Evolutionary conservation across 2,113 vertebrate genomes (phyloP).

Genomic region (Phaetusa simplex): DNA sequence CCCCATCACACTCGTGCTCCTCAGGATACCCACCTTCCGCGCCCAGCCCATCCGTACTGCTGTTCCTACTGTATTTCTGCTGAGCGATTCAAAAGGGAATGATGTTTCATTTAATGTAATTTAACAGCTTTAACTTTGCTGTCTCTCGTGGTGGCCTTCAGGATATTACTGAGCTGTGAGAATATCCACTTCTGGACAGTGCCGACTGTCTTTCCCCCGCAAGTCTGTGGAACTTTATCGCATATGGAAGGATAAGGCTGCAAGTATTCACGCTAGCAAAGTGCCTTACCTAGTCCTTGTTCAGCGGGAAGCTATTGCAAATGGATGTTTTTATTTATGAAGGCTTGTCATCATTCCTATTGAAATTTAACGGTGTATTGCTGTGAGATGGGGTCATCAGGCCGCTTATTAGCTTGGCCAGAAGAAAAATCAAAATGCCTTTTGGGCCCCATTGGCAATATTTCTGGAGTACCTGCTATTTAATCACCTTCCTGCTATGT

Average conservation of each 20-base stretch:
- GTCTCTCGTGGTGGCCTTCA: background rate
- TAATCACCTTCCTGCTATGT: conserved; percentile 19
- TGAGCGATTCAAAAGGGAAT: background rate
- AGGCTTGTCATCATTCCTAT: background rate
- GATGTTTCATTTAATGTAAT: background rate
- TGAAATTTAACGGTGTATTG: background rate
- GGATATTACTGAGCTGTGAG: background rate
- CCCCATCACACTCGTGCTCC: background rate
- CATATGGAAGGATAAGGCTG: background rate
- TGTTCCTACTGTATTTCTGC: background rate
- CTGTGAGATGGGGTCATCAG: conserved; percentile 21
- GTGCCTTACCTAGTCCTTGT: background rate
- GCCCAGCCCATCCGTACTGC: background rate
- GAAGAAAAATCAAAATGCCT: conserved; percentile 46
- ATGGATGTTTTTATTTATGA: conserved; percentile 45
- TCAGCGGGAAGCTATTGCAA: background rate
- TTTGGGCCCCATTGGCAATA: conserved; percentile 1
- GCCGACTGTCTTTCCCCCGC: background rate
- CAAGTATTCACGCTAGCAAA: rapidly evolving
- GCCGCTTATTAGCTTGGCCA: conserved; percentile 12
- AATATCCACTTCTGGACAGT: background rate
- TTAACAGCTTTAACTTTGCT: background rate
- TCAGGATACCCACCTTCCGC: background rate
- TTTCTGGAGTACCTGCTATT: conserved; percentile 23
- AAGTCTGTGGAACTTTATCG: background rate